phyloP scores from a whole-genome alignment of 2,888 invertebrate genomes.

The Meteorus colon region DNA sequence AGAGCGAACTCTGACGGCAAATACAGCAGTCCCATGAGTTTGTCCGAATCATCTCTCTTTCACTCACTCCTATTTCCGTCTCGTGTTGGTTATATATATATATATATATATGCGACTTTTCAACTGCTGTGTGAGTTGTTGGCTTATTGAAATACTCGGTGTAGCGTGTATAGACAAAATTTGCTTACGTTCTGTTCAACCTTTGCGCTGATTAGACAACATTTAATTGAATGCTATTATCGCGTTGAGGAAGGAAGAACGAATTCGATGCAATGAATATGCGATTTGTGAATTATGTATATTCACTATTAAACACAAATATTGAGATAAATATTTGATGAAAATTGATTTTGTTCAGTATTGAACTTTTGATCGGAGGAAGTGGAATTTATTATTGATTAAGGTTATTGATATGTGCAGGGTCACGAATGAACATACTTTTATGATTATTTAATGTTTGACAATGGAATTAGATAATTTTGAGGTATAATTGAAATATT shows the following conservation, averaged over 20 bases:
- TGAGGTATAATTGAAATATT: no score
- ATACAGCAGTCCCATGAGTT: conserved; percentile 46
- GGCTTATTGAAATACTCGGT: background rate
- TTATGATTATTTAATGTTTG: no score
- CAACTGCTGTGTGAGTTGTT: background rate
- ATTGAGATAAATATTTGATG: no score
- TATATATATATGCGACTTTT: background rate
- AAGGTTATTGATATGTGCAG: no score
- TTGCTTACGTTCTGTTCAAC: conserved; percentile 20
- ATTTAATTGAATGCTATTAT: conserved; percentile 53
- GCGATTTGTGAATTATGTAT: background rate
- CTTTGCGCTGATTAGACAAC: conserved; percentile 47
- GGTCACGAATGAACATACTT: no score
- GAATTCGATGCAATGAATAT: background rate
- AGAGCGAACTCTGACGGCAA: conserved; percentile 47
- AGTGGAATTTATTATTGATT: no score
- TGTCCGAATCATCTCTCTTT: conserved; percentile 36
- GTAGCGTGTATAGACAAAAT: background rate
- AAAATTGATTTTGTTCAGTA: no score
- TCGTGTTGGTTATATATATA: background rate
- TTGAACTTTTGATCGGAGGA: no score
- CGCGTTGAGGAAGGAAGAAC: conserved; percentile 37
- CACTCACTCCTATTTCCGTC: background rate
- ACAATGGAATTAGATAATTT: no score
- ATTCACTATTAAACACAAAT: no score